Conservation (phyloP, 2,113 vertebrate genomes). For the Megaleporinus macrocephalus region DNA sequence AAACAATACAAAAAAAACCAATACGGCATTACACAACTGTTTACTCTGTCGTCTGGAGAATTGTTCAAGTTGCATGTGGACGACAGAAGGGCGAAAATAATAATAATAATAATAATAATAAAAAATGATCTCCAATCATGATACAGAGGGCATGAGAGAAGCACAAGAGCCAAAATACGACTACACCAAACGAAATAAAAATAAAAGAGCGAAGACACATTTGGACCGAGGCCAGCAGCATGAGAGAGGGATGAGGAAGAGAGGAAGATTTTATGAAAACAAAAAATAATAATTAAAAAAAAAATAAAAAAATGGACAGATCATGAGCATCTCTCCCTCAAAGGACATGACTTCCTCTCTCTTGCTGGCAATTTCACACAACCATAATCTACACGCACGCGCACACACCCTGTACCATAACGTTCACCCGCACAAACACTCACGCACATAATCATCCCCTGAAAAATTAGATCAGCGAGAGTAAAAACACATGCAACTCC, state of each 20-base stretch:
- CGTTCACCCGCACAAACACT: conserved; percentile 19
- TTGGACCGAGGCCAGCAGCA: conserved; percentile 59
- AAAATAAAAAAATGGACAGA: conserved; percentile 49
- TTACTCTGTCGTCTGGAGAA: conserved; percentile 81
- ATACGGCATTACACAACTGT: conserved; percentile 82
- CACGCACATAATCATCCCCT: conserved; percentile 48
- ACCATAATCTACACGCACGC: conserved; percentile 7
- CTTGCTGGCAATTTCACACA: conserved; percentile 24
- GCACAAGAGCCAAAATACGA: conserved; percentile 58
- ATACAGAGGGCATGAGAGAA: conserved; percentile 29
- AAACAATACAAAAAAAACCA: conserved; percentile 33
- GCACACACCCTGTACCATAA: conserved; percentile 44
- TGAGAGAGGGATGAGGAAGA: conserved; percentile 47
- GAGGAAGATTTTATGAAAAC: no score
- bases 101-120: background rate
- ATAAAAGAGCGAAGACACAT: conserved; percentile 50
- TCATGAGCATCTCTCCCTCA: conserved; percentile 27
- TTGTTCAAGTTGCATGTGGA: conserved; percentile 81
- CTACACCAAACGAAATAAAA: conserved; percentile 38
- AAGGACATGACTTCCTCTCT: conserved; percentile 24
- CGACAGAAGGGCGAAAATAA: conserved; percentile 7
- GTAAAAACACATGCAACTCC: conserved; percentile 98
- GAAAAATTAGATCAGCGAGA: conserved; percentile 75
- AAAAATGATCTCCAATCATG: conserved; percentile 32
- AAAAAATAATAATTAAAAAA: no score